Evolutionary conservation across 1,140 invertebrate species (phyloP).

Genomic region (Hycleus cichorii): DNA sequence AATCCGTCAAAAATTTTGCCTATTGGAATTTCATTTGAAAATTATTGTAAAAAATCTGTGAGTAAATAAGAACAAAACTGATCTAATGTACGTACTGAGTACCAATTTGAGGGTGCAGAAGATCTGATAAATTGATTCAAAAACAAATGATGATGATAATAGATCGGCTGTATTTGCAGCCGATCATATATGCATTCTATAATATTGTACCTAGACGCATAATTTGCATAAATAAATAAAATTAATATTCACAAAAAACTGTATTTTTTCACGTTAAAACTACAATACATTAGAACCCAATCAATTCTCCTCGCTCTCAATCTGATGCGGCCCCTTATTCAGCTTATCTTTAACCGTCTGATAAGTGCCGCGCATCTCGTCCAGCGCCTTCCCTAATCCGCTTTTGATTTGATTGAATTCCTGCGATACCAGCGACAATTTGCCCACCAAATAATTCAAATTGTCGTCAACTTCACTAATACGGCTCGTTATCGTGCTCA

Average conservation of each 20-base stretch:
- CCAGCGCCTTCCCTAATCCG: slow-evolving; percentile 61
- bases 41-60: slow-evolving; percentile 19
- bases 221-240: slow-evolving; percentile 42
- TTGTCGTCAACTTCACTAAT: slow-evolving; percentile 78
- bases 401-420: slow-evolving; percentile 80
- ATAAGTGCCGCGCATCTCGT: slow-evolving; percentile 63
- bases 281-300: background rate
- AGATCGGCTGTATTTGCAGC: slow-evolving; percentile 32
- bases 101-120: slow-evolving; percentile 34
- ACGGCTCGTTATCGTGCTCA: slow-evolving; percentile 66
- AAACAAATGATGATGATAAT: background rate
- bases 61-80: slow-evolving; percentile 35
- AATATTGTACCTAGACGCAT: slow-evolving; percentile 40
- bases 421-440: slow-evolving; percentile 71
- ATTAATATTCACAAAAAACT: slow-evolving; percentile 23
- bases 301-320: slow-evolving; percentile 9
- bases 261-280: slow-evolving; percentile 1
- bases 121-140: slow-evolving; percentile 24
- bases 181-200: slow-evolving; percentile 35
- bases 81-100: slow-evolving; percentile 41
- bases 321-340: slow-evolving; percentile 38
- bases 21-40: background rate
- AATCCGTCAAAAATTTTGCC: background rate
- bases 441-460: slow-evolving; percentile 75
- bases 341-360: slow-evolving; percentile 57